Base-by-base conservation (phyloP, 2,113 vertebrate genomes). In the Gymnocephalus cernua region DNA sequence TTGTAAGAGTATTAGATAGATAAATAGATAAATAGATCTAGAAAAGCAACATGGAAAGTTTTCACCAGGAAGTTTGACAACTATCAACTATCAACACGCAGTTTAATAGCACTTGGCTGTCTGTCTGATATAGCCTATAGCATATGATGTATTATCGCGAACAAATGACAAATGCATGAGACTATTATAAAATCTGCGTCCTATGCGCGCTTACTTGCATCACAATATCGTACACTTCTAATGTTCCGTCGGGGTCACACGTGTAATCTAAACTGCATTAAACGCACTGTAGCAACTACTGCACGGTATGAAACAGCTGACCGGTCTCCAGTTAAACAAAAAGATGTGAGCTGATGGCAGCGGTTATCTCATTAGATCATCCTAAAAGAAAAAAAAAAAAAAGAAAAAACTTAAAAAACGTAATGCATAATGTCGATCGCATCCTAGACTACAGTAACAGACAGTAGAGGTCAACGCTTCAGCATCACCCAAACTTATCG, bases 401-500 rank as follows among this genome's bases (percentile, higher is more conserved):
- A n/a, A n/a, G n/a, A n/a, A 21, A 44, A 77, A 69, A 84, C 51
- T 50, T 56, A 21, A 21, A 44, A 77, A 73, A 84, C 47, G 41
- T 56, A 75, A 77, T 54, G 66, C 57, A 74, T 77, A 58, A 62
- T 27, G 51, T 50, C 83, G 84, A 78, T 79, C 77, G 62, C 88
- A 85, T 73, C 68, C 83, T 38, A 57, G 11, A 54, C n/a, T 61
- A 76, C 67, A 50, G 41, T 12, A 25, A 61, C 38, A 64, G 54
- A 41, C 38, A 41, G 38, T 41, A 64, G 69, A 86, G 81, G 86
- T 85, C 83, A 80, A 62, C 62, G 80, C 76, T 84, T 44, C 85
- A 79, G 82, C 80, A 90, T 87, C 88, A 75, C 35, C 47, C 48
- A 48, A 70, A 79, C 73, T 57, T 73, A 61, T 38, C 67, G 74